Conservation (phyloP, 2,888 invertebrate species). For the Eupithecia centaureata region DNA sequence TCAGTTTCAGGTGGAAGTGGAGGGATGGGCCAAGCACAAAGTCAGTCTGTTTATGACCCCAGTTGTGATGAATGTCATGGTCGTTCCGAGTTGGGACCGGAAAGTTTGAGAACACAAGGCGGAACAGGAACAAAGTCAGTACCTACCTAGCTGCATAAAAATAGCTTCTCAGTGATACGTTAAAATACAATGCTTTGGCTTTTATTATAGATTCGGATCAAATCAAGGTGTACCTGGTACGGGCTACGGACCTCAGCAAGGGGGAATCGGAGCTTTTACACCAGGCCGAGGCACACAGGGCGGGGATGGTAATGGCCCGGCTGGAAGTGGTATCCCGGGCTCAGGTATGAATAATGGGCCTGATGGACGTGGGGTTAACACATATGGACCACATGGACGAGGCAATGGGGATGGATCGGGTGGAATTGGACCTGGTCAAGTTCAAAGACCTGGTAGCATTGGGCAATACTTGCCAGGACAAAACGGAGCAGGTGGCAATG, state of each 20-base stretch:
- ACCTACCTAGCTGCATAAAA: not conserved
- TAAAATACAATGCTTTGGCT: not conserved
- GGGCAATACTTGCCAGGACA: not conserved
- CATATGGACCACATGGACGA: not conserved
- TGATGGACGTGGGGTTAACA: not conserved
- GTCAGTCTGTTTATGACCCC: conserved; percentile 89
- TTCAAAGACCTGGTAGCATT: not conserved
- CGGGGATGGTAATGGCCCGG: conserved; percentile 14
- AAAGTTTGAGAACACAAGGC: conserved; percentile 53
- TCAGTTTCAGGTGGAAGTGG: conserved; percentile 87
- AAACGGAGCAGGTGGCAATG: not conserved
- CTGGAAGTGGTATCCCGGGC: not conserved
- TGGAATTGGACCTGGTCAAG: not conserved
- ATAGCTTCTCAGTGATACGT: not conserved
- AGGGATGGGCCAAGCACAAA: conserved; percentile 95
- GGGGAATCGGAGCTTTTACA: conserved; percentile 19
- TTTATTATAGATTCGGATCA: conserved; percentile 41
- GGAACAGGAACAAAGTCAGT: conserved; percentile 44
- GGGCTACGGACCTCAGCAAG: conserved; percentile 33
- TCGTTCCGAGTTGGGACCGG: conserved; percentile 53
- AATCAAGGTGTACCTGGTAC: conserved; percentile 30
- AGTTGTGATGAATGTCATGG: conserved; percentile 88
- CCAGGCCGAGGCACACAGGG: conserved; percentile 21
- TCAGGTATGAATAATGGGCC: not conserved
- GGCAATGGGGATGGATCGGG: not conserved